Evolutionary conservation across 2,797 vertebrate genomes (phyloP).

Genomic region (Calcarius lapponicus): DNA sequence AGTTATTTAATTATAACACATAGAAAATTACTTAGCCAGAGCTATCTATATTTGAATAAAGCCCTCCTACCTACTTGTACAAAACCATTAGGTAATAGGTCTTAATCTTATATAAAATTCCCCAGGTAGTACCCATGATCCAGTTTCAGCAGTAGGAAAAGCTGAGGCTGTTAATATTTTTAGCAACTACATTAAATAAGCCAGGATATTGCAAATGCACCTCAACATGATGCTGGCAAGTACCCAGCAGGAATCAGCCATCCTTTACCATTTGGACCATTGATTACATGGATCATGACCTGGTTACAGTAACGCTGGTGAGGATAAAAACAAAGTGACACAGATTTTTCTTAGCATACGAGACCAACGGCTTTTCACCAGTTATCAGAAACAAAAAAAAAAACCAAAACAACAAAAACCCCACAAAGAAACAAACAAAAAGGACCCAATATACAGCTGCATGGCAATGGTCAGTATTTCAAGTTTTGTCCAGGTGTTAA

Average conservation of each 20-base stretch:
- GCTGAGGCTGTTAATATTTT: not conserved
- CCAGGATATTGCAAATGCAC: not conserved
- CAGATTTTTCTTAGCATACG: not conserved
- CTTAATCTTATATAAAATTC: slow-evolving; percentile 24
- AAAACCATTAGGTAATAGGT: slow-evolving; percentile 57
- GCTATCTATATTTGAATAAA: slow-evolving; percentile 69
- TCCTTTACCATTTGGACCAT: not conserved
- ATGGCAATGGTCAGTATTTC: not conserved
- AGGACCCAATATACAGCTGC: not conserved
- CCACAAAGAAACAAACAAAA: not conserved
- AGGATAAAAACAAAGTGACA: not conserved
- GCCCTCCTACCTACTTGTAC: slow-evolving; percentile 49
- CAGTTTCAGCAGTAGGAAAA: not conserved
- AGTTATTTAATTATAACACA: slow-evolving; percentile 67
- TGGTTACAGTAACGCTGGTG: rapidly evolving
- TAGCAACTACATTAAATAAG: not conserved
- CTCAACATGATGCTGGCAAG: not conserved
- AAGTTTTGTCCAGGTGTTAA: not conserved
- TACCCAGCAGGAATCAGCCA: not conserved
- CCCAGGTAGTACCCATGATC: not conserved
- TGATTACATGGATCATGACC: not conserved
- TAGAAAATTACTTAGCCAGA: slow-evolving; percentile 55
- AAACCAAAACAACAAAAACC: not conserved
- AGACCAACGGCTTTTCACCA: not conserved
- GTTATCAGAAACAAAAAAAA: not conserved